A percentile compares a stretch with the other conserved stretches of the same genome.
Evolutionary conservation across 2,797 vertebrate species (phyloP).

Genomic region (Poliocrania exsul): DNA sequence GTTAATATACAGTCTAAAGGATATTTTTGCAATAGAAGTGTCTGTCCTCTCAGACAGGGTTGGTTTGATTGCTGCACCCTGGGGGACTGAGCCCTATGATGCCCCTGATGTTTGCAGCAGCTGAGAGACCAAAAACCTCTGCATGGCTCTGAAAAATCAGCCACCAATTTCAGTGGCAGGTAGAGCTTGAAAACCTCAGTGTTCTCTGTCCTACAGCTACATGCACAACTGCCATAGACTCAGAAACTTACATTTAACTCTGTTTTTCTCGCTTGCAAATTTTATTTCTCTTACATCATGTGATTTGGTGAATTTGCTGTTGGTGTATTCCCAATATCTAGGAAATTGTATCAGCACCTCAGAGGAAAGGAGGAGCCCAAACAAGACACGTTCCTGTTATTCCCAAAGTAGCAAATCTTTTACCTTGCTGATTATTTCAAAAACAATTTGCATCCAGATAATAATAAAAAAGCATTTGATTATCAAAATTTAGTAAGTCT

Average conservation of each 20-base stretch:
- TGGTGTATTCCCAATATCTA: not conserved
- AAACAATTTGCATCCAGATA: not conserved
- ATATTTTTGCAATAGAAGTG: not conserved
- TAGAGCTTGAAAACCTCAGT: not conserved
- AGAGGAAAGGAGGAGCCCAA: not conserved
- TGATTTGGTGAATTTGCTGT: not conserved
- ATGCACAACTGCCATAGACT: not conserved
- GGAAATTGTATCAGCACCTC: not conserved
- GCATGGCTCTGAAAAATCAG: not conserved
- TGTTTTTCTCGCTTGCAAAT: not conserved
- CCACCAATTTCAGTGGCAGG: not conserved
- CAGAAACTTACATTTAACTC: not conserved
- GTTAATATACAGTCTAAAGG: not conserved
- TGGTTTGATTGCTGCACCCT: not conserved
- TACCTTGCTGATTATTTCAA: not conserved
- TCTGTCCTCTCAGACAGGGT: not conserved
- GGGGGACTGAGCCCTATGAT: not conserved
- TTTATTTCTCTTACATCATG: not conserved
- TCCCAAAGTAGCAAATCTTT: not conserved
- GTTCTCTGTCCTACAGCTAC: not conserved
- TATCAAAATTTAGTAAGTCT: not conserved
- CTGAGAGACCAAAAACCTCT: not conserved
- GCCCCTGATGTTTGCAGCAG: not conserved
- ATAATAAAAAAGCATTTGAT: not conserved
- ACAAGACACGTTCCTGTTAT: not conserved